These are phyloP conservation scores for Epicauta chinensis DNA, from an alignment of 1,140 invertebrate species.

Conservation along the genomic window DNA sequence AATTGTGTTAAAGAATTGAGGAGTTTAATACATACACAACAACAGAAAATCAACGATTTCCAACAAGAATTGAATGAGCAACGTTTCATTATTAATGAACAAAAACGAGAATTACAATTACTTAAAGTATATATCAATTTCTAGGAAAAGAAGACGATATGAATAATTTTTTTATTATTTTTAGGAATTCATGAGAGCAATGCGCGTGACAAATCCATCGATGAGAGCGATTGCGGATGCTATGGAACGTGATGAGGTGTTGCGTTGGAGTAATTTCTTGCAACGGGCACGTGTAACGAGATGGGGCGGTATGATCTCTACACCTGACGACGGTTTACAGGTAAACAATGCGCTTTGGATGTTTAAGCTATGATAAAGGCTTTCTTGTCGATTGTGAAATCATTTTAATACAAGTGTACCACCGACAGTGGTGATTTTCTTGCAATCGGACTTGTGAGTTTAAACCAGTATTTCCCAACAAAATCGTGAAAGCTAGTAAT, in stretches of 20 bases:
- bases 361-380: too few relatives aligned
- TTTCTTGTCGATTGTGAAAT: too few relatives aligned
- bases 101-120: slow-evolving; percentile 80
- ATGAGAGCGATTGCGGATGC: slow-evolving; percentile 84
- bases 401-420: too few relatives aligned
- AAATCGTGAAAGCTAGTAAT: too few relatives aligned
- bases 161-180: slow-evolving; percentile 13
- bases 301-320: slow-evolving; percentile 97
- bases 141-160: not conserved
- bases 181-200: slow-evolving; percentile 85
- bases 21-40: slow-evolving; percentile 75
- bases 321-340: slow-evolving; percentile 89
- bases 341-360: slow-evolving; percentile 46
- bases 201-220: slow-evolving; percentile 82
- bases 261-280: slow-evolving; percentile 84
- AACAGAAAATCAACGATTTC: slow-evolving; percentile 77
- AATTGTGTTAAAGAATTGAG: slow-evolving; percentile 88
- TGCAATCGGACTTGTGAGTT: too few relatives aligned
- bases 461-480: too few relatives aligned
- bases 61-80: slow-evolving; percentile 81
- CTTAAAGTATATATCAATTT: slow-evolving; percentile 69
- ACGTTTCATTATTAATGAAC: slow-evolving; percentile 79
- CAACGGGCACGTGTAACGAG: slow-evolving; percentile 81
- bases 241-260: slow-evolving; percentile 88
- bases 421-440: too few relatives aligned